Percentiles rank a stretch among this genome's conserved stretches.
Evolutionary conservation across 2,797 vertebrate genomes (phyloP).

Genomic region (Uromys caudimaculatus): DNA sequence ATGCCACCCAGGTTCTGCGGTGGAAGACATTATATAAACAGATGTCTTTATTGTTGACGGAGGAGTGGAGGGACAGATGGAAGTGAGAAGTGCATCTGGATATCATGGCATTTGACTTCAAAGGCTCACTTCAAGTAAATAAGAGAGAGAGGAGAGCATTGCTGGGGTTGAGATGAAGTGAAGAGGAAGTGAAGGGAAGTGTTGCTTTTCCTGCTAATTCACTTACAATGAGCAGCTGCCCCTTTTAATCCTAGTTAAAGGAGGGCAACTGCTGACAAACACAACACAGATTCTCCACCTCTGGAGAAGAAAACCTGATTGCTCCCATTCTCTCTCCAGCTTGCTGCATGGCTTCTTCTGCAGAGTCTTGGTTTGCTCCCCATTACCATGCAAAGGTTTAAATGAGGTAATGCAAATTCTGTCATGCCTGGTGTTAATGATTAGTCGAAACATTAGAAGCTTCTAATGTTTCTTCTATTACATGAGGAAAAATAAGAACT

Average conservation of each 20-base stretch:
- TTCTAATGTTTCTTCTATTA: not conserved
- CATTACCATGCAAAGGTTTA: not conserved
- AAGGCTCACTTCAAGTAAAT: not conserved
- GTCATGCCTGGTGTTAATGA: not conserved
- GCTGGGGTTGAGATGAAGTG: not conserved
- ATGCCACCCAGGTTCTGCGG: not conserved
- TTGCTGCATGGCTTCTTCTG: not conserved
- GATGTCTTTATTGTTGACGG: not conserved
- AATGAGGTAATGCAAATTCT: not conserved
- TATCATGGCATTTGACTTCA: not conserved
- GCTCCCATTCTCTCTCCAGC: not conserved
- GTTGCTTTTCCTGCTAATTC: not conserved
- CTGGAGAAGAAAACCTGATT: not conserved
- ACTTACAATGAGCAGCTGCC: not conserved
- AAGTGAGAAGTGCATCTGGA: conserved; percentile 35
- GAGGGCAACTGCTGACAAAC: not conserved
- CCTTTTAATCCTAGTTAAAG: not conserved
- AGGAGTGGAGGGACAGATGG: conserved; percentile 37
- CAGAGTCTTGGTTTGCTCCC: not conserved
- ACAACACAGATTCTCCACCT: not conserved
- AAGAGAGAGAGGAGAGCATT: not conserved
- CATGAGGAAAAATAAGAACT: not conserved
- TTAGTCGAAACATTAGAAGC: conserved; percentile 11
- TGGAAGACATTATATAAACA: conserved; percentile 56
- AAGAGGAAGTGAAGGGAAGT: not conserved